Base-by-base conservation (phyloP, 1,140 invertebrate genomes). In the Drosophila murphyi region DNA sequence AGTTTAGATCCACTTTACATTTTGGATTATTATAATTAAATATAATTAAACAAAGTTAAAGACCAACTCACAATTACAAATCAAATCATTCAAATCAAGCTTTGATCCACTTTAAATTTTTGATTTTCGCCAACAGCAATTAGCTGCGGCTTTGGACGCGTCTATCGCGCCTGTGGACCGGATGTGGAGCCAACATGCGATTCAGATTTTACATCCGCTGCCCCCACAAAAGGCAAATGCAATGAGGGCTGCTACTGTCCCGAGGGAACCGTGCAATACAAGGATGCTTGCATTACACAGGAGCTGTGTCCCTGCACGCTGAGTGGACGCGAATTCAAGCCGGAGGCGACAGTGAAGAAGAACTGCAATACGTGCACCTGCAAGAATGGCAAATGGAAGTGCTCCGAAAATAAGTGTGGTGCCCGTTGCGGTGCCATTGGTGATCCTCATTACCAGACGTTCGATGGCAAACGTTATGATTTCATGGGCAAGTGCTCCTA, bases 401-500 rank as follows among this genome's bases (percentile, higher is more conserved):
- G 97, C 82, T 97, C 97, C 0, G 94, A 95, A 50, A 92, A 94
- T 5, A 94, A 94, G 45, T 97, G 97, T 90, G 95, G 95, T 1
- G 95, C 95, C 0, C 94, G 96, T 28, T 97, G 97, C 91, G 94
- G 96, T 0, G 95, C 96, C 0, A 94, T 97, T 20, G 97, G 97
- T 0, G 97, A 98, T 93, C 97, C 97, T 3, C 97, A 98, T 93
- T 98, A 98, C 92, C 94, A 95, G 29, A 98, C 97, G 0, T 98
- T 98, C 89, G 97, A 98, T 92, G 97, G 97, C 0, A 95, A 95
- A 63, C 94, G 94, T 5, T 98, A 95, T 90, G 95, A 98, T 92
- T 98, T 98, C 91, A 97, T 97, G 96, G 97, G 97, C 6, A 95
- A 96, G 71, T 98, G 97, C 92, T 95, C 95, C 0, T 98, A 98